phyloP scores from a whole-genome alignment of 2,888 invertebrate genomes.

The Hypolimnas misippus region DNA sequence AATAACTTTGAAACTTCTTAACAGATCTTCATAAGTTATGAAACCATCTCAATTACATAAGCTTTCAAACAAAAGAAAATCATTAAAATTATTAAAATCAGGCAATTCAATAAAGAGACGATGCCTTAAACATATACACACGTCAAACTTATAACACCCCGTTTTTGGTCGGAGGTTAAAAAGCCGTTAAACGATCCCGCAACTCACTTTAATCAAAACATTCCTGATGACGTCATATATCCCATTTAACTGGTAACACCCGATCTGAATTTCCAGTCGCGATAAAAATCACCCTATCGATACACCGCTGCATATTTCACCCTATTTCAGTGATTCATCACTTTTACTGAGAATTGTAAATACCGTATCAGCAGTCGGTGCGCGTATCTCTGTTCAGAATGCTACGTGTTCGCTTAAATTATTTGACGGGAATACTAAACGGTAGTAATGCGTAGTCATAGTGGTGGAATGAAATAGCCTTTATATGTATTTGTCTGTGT shows the following conservation, averaged over 20 bases:
- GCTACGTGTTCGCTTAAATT: slow-evolving; percentile 36
- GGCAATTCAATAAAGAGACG: no score
- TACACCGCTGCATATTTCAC: slow-evolving; percentile 5
- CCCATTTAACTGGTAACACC: background rate
- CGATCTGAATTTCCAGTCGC: background rate
- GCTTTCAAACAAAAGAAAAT: no score
- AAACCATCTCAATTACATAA: no score
- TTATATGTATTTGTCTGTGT: background rate
- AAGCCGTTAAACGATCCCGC: background rate
- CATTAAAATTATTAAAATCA: no score
- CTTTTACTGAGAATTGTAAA: slow-evolving; percentile 19
- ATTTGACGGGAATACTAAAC: slow-evolving; percentile 36
- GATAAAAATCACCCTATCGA: background rate
- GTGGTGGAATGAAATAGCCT: background rate
- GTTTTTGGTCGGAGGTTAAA: no score
- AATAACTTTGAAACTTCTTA: no score
- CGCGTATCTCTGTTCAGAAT: slow-evolving; percentile 37
- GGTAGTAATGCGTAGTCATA: background rate
- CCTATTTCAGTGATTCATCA: slow-evolving; percentile 29
- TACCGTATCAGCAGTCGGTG: slow-evolving; percentile 36
- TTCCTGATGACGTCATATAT: slow-evolving; percentile 2
- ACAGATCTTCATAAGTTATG: no score
- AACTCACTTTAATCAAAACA: background rate
- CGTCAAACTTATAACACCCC: no score
- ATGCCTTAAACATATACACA: no score